Evolutionary conservation across 2,888 invertebrate species (phyloP).

Genomic region (Drosophila mettleri): DNA sequence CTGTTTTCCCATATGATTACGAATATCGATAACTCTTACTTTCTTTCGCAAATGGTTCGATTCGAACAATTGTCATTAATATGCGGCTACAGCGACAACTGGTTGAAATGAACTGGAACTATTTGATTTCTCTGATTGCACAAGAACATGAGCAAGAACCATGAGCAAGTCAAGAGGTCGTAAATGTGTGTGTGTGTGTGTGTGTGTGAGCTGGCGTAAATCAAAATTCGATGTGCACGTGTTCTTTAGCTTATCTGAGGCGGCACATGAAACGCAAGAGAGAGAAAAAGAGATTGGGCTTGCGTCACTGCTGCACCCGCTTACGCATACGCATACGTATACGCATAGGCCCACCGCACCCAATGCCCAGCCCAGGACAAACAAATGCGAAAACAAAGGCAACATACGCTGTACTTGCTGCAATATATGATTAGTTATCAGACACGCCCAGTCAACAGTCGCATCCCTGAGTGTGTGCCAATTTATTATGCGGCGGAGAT

Average conservation of each 20-base stretch:
- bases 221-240: conserved; percentile 44
- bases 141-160: conserved; percentile 8
- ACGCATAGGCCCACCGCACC: conserved; percentile 6
- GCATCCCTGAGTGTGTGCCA: background rate
- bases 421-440: conserved; percentile 28
- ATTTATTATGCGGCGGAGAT: conserved; percentile 3
- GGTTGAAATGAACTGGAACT: conserved; percentile 12
- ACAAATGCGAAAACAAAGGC: background rate
- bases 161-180: background rate
- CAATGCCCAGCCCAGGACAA: conserved; percentile 9
- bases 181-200: background rate
- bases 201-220: conserved; percentile 21
- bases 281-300: conserved; percentile 25
- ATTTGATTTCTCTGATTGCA: conserved; percentile 25
- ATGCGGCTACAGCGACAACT: conserved; percentile 5
- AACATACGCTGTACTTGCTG: conserved; percentile 20
- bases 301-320: conserved; percentile 58
- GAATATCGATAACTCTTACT: conserved; percentile 29
- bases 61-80: conserved; percentile 12
- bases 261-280: background rate
- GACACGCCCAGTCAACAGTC: conserved; percentile 23
- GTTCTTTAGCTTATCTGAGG: conserved; percentile 42
- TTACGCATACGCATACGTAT: conserved; percentile 2
- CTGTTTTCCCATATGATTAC: conserved; percentile 17
- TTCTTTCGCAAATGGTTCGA: conserved; percentile 3